A percentile compares a stretch with the other conserved stretches of the same genome.
These are phyloP conservation scores for Conomelus anceps DNA, from an alignment of 2,888 invertebrate genomes.

Conservation along the genomic window DNA sequence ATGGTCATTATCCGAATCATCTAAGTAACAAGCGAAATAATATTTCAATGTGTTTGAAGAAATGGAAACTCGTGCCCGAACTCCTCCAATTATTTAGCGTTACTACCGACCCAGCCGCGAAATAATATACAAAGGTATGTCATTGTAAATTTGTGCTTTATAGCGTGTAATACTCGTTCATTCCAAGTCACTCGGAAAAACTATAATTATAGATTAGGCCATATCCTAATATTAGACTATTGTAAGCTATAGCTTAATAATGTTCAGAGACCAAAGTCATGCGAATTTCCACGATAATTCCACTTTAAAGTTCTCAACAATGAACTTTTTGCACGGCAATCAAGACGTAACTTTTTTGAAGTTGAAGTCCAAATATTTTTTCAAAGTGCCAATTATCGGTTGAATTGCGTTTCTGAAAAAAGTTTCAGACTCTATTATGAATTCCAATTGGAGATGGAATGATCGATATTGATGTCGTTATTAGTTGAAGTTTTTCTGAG, in stretches of 20 bases:
- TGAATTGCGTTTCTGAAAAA: background rate
- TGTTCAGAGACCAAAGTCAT: background rate
- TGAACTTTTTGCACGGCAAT: background rate
- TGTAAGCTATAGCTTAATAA: background rate
- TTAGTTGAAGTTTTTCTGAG: no score
- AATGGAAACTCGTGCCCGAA: background rate
- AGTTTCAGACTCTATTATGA: background rate
- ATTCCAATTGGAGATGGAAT: background rate
- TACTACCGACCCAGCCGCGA: background rate
- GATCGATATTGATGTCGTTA: no score
- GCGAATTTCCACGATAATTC: background rate
- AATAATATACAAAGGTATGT: background rate
- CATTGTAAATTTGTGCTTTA: background rate
- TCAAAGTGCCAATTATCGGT: background rate
- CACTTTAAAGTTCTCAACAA: background rate
- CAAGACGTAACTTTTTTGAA: background rate
- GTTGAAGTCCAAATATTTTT: background rate
- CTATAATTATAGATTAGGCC: background rate
- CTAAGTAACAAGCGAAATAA: background rate
- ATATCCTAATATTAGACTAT: background rate
- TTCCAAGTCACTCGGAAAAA: background rate
- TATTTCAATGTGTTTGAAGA: background rate
- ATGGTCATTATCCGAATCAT: background rate
- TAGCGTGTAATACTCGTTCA: background rate
- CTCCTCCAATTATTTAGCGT: background rate